Conservation (phyloP, 1,140 invertebrate species). For the Dendrolimus punctatus region DNA sequence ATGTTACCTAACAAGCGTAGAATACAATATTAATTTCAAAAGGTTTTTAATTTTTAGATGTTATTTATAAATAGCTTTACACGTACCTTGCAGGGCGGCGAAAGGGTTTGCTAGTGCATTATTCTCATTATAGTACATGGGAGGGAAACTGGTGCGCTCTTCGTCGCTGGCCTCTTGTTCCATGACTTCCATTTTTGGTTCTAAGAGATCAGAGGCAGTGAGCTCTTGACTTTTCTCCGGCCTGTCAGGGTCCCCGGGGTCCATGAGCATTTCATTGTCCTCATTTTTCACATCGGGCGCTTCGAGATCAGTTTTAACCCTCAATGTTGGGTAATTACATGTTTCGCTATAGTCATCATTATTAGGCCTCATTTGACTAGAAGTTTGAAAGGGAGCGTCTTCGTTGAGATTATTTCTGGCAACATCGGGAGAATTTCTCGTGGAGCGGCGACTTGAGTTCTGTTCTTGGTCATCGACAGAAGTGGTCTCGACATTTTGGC, state of each 20-base stretch:
- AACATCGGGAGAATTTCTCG: conserved; percentile 67
- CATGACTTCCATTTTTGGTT: conserved; percentile 68
- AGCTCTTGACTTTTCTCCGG: conserved; percentile 56
- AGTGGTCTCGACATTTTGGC: conserved; percentile 68
- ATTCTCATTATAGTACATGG: conserved; percentile 56
- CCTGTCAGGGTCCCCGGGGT: conserved; percentile 54
- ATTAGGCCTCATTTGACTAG: conserved; percentile 71
- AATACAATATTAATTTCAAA: conserved; percentile 3
- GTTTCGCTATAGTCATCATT: conserved; percentile 68
- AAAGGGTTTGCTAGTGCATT: conserved; percentile 61
- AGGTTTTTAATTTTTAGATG: neutral
- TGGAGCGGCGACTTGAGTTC: conserved; percentile 53
- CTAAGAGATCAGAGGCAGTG: conserved; percentile 54
- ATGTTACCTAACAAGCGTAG: conserved; percentile 43
- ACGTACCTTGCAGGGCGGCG: conserved; percentile 56
- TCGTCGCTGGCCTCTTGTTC: conserved; percentile 65
- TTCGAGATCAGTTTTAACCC: conserved; percentile 71
- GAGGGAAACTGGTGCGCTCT: conserved; percentile 52
- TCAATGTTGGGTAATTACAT: conserved; percentile 57
- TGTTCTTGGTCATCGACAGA: conserved; percentile 63
- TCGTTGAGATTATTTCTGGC: conserved; percentile 70
- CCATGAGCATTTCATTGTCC: conserved; percentile 61
- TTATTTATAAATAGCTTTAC: conserved; percentile 2
- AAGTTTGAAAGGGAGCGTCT: conserved; percentile 68
- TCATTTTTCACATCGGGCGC: conserved; percentile 62